Base-by-base conservation (phyloP, 2,113 vertebrate species). In the Phalacrocorax pelagicus region DNA sequence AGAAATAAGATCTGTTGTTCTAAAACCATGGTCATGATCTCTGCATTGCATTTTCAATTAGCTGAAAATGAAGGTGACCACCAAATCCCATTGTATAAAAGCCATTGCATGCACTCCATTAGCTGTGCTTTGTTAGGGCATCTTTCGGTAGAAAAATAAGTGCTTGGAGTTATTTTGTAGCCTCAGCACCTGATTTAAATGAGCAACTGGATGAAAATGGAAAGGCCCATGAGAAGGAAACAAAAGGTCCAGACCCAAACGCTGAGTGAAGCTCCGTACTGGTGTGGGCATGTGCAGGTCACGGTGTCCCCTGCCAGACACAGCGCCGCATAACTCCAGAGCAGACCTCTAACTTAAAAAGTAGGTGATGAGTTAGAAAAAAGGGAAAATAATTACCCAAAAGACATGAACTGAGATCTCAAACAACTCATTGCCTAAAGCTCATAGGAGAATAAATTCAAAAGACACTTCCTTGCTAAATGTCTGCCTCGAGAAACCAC, bases 281-380 rank as follows among this genome's bases (percentile, higher is more conserved):
- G 6, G 2, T 73, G 40, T 51, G 46, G 42, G 5, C 19, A 34
- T 7, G 13, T 44, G 11, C 27, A 69, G 21, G 18, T 72, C 40
- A 19, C 1, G 0, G 6, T 58, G 29, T 44, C 16, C 18, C 8
- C 23, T 65, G 58, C 40, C 0, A 1, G n/a, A 63, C 17, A 32
- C 9, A 57, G 6, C 6, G 54, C 11, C 11, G 21, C 3, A 1
- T 12, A 36, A 70, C 6, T 46, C 36, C 42, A n/a, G 21, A 70
- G 46, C 5, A 74, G 22, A 73, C 5, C 8, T 84, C 16, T 54
- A 57, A 40, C 22, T 80, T 44, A 40, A 42, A 34, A 73, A 59
- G 9, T 49, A 13, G 34, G 17, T 32, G 9, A 10, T 66, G 83
- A 80, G 8, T 20, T 65, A 30, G 34, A 40, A 80, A 72, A 81